phyloP scores from a whole-genome alignment of 2,888 invertebrate species.

The Pyralis farinalis region DNA sequence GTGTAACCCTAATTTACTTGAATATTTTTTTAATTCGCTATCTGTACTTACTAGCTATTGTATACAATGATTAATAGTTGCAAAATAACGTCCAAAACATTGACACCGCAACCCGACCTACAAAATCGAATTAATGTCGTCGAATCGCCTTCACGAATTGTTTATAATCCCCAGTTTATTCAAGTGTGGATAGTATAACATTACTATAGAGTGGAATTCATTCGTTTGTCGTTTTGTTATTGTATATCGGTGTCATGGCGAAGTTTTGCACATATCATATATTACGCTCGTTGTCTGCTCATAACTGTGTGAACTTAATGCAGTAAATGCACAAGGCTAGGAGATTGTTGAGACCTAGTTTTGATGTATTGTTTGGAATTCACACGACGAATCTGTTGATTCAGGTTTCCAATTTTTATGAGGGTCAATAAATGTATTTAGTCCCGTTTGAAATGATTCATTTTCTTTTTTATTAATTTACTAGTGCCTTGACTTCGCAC shows the following conservation, averaged over 20 bases:
- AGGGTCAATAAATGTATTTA: too few species aligned
- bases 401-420: too few species aligned
- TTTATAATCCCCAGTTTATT: constrained; percentile 12
- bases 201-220: too few species aligned
- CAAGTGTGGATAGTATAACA: constrained; percentile 21
- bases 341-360: constrained; percentile 18
- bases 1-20: too few species aligned
- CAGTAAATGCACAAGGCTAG: constrained; percentile 30
- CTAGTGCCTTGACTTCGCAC: too few species aligned
- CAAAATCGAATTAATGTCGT: background rate
- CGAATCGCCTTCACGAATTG: too few species aligned
- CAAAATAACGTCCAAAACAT: constrained; percentile 1
- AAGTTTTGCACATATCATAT: constrained; percentile 21
- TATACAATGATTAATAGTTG: background rate
- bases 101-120: constrained; percentile 1
- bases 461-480: too few species aligned
- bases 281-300: too few species aligned
- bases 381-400: too few species aligned
- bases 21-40: too few species aligned
- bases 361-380: background rate
- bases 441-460: too few species aligned
- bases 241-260: constrained; percentile 61
- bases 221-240: constrained; percentile 37
- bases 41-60: too few species aligned
- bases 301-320: constrained; percentile 1